phyloP scores from a whole-genome alignment of 2,113 vertebrate species.

The Oophaga pumilio region DNA sequence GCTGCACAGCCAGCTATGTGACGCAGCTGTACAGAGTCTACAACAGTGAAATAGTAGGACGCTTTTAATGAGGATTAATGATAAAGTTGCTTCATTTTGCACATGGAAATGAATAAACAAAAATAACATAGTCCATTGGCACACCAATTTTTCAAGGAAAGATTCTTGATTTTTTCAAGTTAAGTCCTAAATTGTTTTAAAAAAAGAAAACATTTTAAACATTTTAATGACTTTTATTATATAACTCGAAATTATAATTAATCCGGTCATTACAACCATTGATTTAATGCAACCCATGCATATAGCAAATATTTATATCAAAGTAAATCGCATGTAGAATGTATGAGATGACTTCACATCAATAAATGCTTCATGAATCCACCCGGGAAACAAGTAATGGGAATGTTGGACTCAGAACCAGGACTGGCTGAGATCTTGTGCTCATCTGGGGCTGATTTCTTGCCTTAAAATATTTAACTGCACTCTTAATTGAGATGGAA shows the following conservation, averaged over 20 bases:
- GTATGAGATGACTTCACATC: slow-evolving; percentile 23
- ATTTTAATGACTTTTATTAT: slow-evolving; percentile 36
- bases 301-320: slow-evolving; percentile 53
- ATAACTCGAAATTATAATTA: slow-evolving; percentile 38
- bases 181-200: background rate
- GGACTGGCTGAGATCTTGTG: slow-evolving; percentile 6
- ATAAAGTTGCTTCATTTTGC: no score
- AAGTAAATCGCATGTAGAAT: slow-evolving; percentile 26
- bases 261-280: slow-evolving; percentile 45
- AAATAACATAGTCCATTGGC: no score
- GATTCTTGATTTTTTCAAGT: background rate
- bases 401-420: slow-evolving; percentile 19
- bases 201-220: slow-evolving; percentile 15
- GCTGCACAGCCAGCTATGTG: no score
- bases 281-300: slow-evolving; percentile 42
- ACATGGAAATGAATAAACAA: no score
- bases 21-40: no score
- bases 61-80: no score
- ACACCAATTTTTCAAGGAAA: background rate
- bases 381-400: slow-evolving; percentile 44
- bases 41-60: no score
- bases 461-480: slow-evolving; percentile 52
- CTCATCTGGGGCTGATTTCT: slow-evolving; percentile 23
- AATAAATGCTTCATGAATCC: slow-evolving; percentile 28
- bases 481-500: slow-evolving; percentile 11